These are phyloP conservation scores for Apocrypta bakeri DNA, from an alignment of 1,140 invertebrate species.

Conservation along the genomic window DNA sequence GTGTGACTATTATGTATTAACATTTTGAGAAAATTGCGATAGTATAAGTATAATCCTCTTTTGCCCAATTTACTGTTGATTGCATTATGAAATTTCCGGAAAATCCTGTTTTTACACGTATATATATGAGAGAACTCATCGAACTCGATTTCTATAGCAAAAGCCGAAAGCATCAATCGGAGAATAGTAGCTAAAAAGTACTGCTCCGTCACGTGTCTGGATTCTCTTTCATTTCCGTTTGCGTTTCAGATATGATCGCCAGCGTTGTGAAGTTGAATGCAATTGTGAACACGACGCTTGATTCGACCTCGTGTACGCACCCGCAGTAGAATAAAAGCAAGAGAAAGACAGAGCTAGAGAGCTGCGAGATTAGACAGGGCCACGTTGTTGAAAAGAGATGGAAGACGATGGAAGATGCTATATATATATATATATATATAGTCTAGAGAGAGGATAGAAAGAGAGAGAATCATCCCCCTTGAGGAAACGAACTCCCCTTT, in stretches of 20 bases:
- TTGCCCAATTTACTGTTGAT: too few relatives aligned
- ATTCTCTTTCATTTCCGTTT: conserved; percentile 45
- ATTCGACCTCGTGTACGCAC: not conserved
- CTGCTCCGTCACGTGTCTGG: conserved; percentile 1
- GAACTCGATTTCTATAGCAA: not conserved
- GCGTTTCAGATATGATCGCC: conserved; percentile 36
- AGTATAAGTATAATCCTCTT: too few relatives aligned
- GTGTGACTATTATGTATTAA: too few relatives aligned
- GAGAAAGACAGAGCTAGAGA: not conserved
- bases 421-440: too few relatives aligned
- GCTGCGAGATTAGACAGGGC: conserved; percentile 37
- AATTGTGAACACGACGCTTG: not conserved
- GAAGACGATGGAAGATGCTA: conserved; percentile 7
- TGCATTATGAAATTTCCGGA: too few relatives aligned
- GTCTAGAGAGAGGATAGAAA: conserved; percentile 51
- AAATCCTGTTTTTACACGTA: too few relatives aligned
- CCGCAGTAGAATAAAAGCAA: not conserved
- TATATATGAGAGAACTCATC: too few relatives aligned
- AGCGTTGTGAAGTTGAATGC: not conserved
- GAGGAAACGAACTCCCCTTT: conserved; percentile 54
- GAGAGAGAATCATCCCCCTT: conserved; percentile 54
- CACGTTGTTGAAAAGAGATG: not conserved
- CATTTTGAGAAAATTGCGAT: too few relatives aligned
- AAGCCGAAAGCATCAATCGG: not conserved
- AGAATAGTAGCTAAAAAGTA: conserved; percentile 7